A percentile compares a stretch with the other conserved stretches of the same genome.
phyloP scores from a whole-genome alignment of 2,888 invertebrate genomes.

The Drosophila sordidapex region DNA sequence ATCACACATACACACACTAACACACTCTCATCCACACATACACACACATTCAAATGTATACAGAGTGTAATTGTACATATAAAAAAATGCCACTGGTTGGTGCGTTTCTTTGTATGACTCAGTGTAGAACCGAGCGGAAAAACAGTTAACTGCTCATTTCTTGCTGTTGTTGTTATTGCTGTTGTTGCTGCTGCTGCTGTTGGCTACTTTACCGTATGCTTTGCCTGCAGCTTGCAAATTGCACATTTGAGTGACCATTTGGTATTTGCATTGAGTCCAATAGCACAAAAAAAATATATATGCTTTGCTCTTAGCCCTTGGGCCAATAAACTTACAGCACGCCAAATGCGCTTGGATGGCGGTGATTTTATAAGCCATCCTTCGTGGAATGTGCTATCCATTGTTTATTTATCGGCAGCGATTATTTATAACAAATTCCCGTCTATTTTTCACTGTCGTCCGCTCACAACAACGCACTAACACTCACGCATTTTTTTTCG shows the following conservation, averaged over 20 bases:
- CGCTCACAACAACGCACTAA: slow-evolving; percentile 40
- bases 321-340: slow-evolving; percentile 91
- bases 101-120: slow-evolving; percentile 64
- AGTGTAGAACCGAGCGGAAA: slow-evolving; percentile 52
- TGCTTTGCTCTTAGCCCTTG: slow-evolving; percentile 24
- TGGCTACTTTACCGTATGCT: slow-evolving; percentile 41
- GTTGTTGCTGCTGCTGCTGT: slow-evolving; percentile 9
- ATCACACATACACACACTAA: slow-evolving; percentile 29
- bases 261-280: slow-evolving; percentile 36
- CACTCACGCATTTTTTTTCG: slow-evolving; percentile 29
- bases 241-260: slow-evolving; percentile 53
- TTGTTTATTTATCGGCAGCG: slow-evolving; percentile 32
- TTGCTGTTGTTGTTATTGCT: slow-evolving; percentile 5
- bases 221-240: slow-evolving; percentile 42
- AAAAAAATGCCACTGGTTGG: slow-evolving; percentile 61
- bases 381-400: slow-evolving; percentile 87
- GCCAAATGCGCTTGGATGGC: slow-evolving; percentile 95
- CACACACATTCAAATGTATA: slow-evolving; percentile 50
- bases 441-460: slow-evolving; percentile 40
- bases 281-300: slow-evolving; percentile 18
- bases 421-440: slow-evolving; percentile 23
- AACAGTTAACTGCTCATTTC: slow-evolving; percentile 43
- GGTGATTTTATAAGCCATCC: slow-evolving; percentile 99
- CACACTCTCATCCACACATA: slow-evolving; percentile 22
- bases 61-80: slow-evolving; percentile 47